Evolutionary conservation across 2,113 vertebrate genomes (phyloP), one percentile per base, ranked within the genome.

Genomic region (Carollia perspicillata): DNA sequence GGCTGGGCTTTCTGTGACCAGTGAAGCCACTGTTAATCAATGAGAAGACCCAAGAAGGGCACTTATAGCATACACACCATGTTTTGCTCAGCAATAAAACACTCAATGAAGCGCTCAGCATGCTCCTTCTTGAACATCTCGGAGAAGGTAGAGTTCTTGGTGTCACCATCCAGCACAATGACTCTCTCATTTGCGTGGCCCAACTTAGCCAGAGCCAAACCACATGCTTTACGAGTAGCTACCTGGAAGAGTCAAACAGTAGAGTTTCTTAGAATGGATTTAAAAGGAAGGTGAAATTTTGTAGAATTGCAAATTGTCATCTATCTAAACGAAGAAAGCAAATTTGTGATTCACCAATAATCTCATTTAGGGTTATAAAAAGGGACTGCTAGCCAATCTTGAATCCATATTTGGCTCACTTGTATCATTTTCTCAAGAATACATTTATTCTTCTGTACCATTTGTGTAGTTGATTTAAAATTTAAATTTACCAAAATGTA

Each of bases 51-150:
- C 0, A 23, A 66, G 37, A 83, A 60, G 30, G 26, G 13, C 1
- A 8, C 10, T 3, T 47, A 3, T 3, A 11, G 44, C 6, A 65
- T 0, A 93, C 94, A 72, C 90, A 99, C 99, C 99, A 99, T 99
- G 94, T 99, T 99, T 97, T 99, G 99, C 81, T 99, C 99, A 20
- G 99, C 99, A 33, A 99, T 99, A 91, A 99, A 99, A 78, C 99
- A 99, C 94, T 99, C 99, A 1, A 99, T 98, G 95, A 98, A 99
- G 42, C 99, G 99, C 1, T 99, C 99, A 4, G 99, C 99, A 85
- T 99, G 98, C 8, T 98, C 98, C 65, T 99, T 99, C 97, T 98
- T 99, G 97, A 99, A 99, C 35, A 98, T 97, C 2, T 99, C 99
- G 0, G 99, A 98, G 91, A 99, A 99, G 14, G 99, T 99, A 1